Evolutionary conservation across 2,888 invertebrate genomes (phyloP), one percentile per base, ranked within the genome.

Genomic region (Euplagia quadripunctaria): DNA sequence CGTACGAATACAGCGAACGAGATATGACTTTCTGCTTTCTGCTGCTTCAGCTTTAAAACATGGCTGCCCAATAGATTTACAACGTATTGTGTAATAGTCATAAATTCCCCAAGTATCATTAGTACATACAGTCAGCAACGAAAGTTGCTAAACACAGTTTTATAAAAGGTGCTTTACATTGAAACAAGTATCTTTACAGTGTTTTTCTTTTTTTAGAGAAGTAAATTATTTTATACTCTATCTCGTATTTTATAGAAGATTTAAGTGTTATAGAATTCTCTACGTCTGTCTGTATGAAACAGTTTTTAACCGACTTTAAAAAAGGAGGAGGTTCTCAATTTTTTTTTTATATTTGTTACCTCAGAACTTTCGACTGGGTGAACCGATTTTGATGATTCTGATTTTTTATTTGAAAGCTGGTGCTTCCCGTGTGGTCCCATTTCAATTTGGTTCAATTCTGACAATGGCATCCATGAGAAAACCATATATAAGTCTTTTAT

Each of bases 41-140:
- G 31, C 69, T 68, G 69, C 61, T 49, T 61, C 31, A 31, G 61
- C 69, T 69, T 61, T 46, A 20, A 20, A 58, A 58, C 58, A 58
- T 31, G 61, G 61, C 61, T 31, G 61, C 31, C 12, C 61, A 61
- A 14, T 7, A 52, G 52, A 52, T 52, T 52, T 12, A 17, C 17
- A 17, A 61, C 11, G 9, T 20, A 12, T 20, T 52, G 6, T 52
- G n/a, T n/a, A 55, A 55, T 55, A 55, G 6, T 17, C 16, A 52
- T 1, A 52, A 52, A 7, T 17, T 46, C 9, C 46, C 46, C 46
- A 46, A 46, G 9, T 46, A 46, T 9, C 52, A 6, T 14, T 17
- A 52, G 17, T 52, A 55, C 6, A 11, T 63, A 63, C 63, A 63
- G 63, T 63, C 20, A 31, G 14, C 16, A 41, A 14, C 63, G 12